phyloP scores from a whole-genome alignment of 2,797 vertebrate species.

The Neomorphus geoffroyi region DNA sequence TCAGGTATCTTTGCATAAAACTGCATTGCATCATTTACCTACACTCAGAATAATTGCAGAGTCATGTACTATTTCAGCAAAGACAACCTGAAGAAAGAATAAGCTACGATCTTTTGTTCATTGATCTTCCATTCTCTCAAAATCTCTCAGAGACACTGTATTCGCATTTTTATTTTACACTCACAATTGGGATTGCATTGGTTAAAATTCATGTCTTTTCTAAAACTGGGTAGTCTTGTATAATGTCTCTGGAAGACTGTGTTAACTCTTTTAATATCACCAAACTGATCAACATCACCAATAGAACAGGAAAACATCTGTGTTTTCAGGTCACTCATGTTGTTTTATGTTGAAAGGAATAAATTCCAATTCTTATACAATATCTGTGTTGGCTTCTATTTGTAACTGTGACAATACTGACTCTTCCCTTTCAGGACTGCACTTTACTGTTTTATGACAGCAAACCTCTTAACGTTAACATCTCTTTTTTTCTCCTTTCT shows the following conservation, averaged over 20 bases:
- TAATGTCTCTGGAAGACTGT: background rate
- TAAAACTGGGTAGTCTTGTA: background rate
- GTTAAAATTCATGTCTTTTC: background rate
- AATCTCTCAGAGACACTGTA: background rate
- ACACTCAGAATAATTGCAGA: background rate
- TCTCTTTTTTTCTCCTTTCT: too few relatives aligned
- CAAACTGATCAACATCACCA: background rate
- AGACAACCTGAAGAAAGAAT: background rate
- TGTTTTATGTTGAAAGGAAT: too few relatives aligned
- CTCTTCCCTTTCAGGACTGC: too few relatives aligned
- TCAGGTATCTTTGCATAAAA: background rate
- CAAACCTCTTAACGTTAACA: too few relatives aligned
- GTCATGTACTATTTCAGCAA: background rate
- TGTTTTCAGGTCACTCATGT: too few relatives aligned
- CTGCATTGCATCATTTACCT: background rate
- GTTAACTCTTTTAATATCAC: background rate
- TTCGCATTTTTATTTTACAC: background rate
- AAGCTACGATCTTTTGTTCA: background rate
- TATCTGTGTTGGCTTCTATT: too few relatives aligned
- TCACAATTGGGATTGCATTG: background rate
- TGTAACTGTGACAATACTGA: too few relatives aligned
- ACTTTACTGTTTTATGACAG: too few relatives aligned
- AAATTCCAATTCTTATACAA: too few relatives aligned
- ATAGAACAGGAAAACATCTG: too few relatives aligned
- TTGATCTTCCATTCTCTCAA: background rate